Percentiles rank a stretch among this genome's conserved stretches.
Conservation (phyloP, 1,140 invertebrate genomes). For the Halyomorpha halys region DNA sequence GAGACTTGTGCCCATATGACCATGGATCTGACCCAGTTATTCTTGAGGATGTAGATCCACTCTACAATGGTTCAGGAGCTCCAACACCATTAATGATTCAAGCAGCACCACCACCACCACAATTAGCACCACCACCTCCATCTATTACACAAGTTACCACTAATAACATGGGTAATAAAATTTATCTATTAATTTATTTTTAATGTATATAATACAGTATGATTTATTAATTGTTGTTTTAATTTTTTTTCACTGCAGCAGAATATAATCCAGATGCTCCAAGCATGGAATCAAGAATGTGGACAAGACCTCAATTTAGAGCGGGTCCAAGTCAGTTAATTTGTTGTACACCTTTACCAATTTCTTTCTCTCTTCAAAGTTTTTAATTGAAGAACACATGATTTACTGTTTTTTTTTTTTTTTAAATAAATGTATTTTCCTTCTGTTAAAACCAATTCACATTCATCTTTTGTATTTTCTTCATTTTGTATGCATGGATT, state of each 20-base stretch:
- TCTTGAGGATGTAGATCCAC: slow-evolving; percentile 60
- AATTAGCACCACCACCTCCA: slow-evolving; percentile 35
- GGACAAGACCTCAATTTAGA: slow-evolving; percentile 37
- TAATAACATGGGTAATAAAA: slow-evolving; percentile 40
- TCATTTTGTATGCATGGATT: too few species aligned
- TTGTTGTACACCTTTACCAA: background rate
- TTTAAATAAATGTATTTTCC: too few species aligned
- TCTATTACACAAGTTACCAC: slow-evolving; percentile 30
- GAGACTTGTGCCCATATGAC: slow-evolving; percentile 89
- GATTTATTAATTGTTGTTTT: slow-evolving; percentile 17
- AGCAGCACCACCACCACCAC: slow-evolving; percentile 36
- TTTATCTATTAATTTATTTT: slow-evolving; percentile 31
- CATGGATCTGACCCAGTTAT: slow-evolving; percentile 91
- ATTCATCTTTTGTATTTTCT: too few species aligned
- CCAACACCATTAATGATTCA: slow-evolving; percentile 33
- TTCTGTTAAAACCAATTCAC: too few species aligned
- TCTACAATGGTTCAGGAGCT: slow-evolving; percentile 32
- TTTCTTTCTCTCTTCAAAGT: too few species aligned
- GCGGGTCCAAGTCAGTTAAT: slow-evolving; percentile 26
- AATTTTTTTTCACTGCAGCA: slow-evolving; percentile 32
- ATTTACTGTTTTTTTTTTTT: too few species aligned
- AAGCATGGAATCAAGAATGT: slow-evolving; percentile 50
- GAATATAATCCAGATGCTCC: slow-evolving; percentile 84
- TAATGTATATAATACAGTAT: background rate
- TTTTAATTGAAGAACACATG: too few species aligned